phyloP scores from a whole-genome alignment of 2,888 invertebrate species.

The Rhimphoctona megacephalus region DNA sequence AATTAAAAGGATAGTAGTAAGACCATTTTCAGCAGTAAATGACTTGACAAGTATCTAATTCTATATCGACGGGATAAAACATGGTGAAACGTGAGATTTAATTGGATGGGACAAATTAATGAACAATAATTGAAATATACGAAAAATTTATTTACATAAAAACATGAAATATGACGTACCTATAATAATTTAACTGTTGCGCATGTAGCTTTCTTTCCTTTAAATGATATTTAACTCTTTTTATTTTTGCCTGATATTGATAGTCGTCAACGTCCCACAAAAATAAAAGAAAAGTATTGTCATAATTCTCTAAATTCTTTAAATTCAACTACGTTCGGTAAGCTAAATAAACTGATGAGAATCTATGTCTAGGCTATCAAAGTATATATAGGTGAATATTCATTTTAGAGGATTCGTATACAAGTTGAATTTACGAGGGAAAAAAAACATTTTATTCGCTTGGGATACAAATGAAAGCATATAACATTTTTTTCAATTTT shows the following conservation, averaged over 20 bases:
- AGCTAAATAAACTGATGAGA: constrained; percentile 66
- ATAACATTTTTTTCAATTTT: constrained; percentile 48
- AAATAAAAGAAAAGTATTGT: constrained; percentile 74
- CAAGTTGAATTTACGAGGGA: constrained; percentile 59
- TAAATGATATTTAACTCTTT: constrained; percentile 22
- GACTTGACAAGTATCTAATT: neutral
- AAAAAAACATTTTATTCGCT: constrained; percentile 49
- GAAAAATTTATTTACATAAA: constrained; percentile 84
- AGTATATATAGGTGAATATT: constrained; percentile 68
- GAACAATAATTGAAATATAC: constrained; percentile 80
- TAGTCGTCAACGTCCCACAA: constrained; percentile 40
- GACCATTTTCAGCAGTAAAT: neutral
- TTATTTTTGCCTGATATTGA: constrained; percentile 58
- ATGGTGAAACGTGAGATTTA: neutral
- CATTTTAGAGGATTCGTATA: constrained; percentile 66
- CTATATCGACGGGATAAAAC: neutral
- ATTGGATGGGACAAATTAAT: constrained; percentile 38
- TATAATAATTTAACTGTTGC: constrained; percentile 82
- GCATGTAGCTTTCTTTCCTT: constrained; percentile 69
- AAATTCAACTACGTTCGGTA: constrained; percentile 72
- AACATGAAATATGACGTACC: constrained; percentile 82
- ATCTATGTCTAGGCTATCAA: constrained; percentile 65
- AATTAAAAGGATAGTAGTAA: neutral
- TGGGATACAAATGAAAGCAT: constrained; percentile 68
- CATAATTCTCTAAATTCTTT: constrained; percentile 75